Evolutionary conservation across 2,888 invertebrate species (phyloP).

Genomic region (Temnothorax unifasciatus): DNA sequence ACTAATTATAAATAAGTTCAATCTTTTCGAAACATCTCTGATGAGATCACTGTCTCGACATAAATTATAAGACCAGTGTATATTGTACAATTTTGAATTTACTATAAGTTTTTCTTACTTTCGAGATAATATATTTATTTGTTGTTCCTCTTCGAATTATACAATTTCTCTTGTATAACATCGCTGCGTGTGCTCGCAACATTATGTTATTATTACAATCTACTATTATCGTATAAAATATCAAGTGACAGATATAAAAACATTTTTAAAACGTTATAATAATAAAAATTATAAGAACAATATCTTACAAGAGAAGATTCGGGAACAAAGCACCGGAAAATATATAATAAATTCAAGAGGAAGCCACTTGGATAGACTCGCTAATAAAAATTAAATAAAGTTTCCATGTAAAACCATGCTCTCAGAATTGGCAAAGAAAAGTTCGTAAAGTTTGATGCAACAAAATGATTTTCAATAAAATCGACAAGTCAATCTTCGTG

Average conservation of each 20-base stretch:
- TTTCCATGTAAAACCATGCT: background rate
- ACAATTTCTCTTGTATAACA: background rate
- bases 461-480: background rate
- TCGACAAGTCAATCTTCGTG: background rate
- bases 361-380: background rate
- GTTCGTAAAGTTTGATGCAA: background rate
- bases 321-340: background rate
- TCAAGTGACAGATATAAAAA: background rate
- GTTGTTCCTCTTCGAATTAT: background rate
- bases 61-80: background rate
- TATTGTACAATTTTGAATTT: background rate
- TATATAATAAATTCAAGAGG: background rate
- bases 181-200: background rate
- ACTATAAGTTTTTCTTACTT: background rate
- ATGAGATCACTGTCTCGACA: background rate
- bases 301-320: background rate
- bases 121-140: background rate
- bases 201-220: background rate
- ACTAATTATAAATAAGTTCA: background rate
- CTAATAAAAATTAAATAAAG: background rate
- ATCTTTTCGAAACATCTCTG: background rate
- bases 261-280: background rate
- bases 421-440: background rate
- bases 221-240: background rate
- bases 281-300: slow-evolving; percentile 5